phyloP scores from a whole-genome alignment of 1,140 invertebrate genomes.

The Orchestia grillus region DNA sequence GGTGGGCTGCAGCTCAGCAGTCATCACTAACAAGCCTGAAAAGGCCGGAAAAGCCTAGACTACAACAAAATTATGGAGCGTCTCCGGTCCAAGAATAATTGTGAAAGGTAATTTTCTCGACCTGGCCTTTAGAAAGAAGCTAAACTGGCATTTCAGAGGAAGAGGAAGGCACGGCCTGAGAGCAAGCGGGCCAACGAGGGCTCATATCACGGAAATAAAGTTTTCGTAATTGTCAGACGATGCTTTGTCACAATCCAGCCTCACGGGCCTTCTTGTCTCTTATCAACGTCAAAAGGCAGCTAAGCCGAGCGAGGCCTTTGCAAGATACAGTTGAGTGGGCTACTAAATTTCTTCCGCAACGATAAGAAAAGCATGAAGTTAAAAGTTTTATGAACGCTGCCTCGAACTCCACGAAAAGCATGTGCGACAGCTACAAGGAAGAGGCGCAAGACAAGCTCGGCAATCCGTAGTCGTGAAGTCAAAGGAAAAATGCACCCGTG shows the following conservation, averaged over 20 bases:
- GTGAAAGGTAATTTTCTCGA: slow-evolving; percentile 28
- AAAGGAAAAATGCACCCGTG: neutral
- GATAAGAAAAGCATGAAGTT: neutral
- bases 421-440: neutral
- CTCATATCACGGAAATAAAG: slow-evolving; percentile 4
- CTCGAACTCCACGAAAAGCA: neutral
- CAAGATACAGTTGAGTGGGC: neutral
- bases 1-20: neutral
- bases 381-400: neutral
- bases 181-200: neutral
- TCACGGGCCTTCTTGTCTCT: neutral
- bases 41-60: slow-evolving; percentile 2
- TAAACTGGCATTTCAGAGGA: neutral
- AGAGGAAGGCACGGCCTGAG: neutral
- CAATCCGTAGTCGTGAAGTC: neutral
- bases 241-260: neutral
- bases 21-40: slow-evolving; percentile 40
- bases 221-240: slow-evolving; percentile 14
- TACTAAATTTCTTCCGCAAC: neutral
- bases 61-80: slow-evolving; percentile 11
- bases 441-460: neutral
- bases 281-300: neutral
- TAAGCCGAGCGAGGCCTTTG: neutral
- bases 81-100: slow-evolving; percentile 36
- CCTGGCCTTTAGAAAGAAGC: slow-evolving; percentile 11